Evolutionary conservation across 1,140 invertebrate species (phyloP), one percentile per base, ranked within the genome.

Genomic region (Cotesia chilonis): DNA sequence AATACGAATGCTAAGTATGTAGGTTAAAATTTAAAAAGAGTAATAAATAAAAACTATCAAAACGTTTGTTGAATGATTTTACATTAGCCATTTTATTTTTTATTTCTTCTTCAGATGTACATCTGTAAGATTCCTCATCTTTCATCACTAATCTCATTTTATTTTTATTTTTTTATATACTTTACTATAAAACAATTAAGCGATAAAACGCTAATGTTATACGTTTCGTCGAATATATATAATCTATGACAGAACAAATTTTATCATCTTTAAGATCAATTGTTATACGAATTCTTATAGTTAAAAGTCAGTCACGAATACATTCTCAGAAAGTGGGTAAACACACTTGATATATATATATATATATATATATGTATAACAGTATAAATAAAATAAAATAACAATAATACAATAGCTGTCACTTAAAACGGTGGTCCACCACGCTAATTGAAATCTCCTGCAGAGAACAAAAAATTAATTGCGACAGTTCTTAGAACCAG

Each of bases 401-500:
- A 47, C 41, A 47, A 47, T 10, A 69, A 37, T 55, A 57, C 54
- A 57, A 38, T 59, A 51, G 14, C 55, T 35, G 47, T 54, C 67
- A 61, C 41, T 47, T 64, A 3, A 51, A 61, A 28, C 14, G 36
- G 54, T 64, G 61, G 61, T 64, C 37, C 35, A 12, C 9, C 61
- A 55, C n/a, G 6, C 6, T 61, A 70, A 70, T 70, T 52, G n/a
- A 64, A 70, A 70, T 70, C 59, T 64, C 41, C 69, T 17, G 17
- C 7, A 4, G 59, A 35, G 38, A 28, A 37, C 17, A 63, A 70
- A 64, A 70, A 64, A 70, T 63, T 70, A 70, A 70, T 70, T 69
- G 51, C 65, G 69, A 76, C 47, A 69, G 36, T 72, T 63, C 71
- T 17, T 9, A 28, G 68, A 70, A 65, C 17, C 51, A 28, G 7